Conservation (phyloP, 2,888 invertebrate species). For the Spisula solida region DNA sequence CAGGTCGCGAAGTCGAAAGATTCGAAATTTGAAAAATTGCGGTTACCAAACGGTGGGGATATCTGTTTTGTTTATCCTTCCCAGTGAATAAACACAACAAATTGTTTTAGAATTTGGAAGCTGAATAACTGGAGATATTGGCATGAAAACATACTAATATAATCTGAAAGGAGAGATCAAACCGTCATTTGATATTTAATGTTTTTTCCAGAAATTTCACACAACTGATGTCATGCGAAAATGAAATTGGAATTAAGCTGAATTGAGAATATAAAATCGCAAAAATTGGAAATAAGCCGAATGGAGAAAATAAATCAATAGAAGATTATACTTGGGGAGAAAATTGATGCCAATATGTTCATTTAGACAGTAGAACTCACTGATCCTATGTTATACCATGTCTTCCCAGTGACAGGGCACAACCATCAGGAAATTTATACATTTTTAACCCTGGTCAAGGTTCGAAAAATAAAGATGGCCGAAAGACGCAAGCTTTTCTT, state of each 20-base stretch:
- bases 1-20: slow-evolving; percentile 67
- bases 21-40: slow-evolving; percentile 43
- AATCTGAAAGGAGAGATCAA: not conserved
- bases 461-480: slow-evolving; percentile 61
- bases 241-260: not conserved
- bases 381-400: slow-evolving; percentile 57
- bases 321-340: not conserved
- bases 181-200: not conserved
- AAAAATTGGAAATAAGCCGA: not conserved
- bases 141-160: not conserved
- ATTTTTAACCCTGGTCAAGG: slow-evolving; percentile 61
- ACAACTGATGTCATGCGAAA: not conserved
- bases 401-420: slow-evolving; percentile 72
- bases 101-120: slow-evolving; percentile 52
- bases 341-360: not conserved
- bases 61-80: slow-evolving; percentile 72
- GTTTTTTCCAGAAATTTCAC: not conserved
- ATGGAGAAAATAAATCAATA: not conserved
- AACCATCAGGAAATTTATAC: slow-evolving; percentile 56
- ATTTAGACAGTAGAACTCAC: not conserved
- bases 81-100: slow-evolving; percentile 75
- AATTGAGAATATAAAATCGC: not conserved
- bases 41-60: slow-evolving; percentile 40
- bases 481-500: slow-evolving; percentile 61
- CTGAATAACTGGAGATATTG: slow-evolving; percentile 1